phyloP scores from a whole-genome alignment of 2,888 invertebrate species.

The Eilema griseolum region DNA sequence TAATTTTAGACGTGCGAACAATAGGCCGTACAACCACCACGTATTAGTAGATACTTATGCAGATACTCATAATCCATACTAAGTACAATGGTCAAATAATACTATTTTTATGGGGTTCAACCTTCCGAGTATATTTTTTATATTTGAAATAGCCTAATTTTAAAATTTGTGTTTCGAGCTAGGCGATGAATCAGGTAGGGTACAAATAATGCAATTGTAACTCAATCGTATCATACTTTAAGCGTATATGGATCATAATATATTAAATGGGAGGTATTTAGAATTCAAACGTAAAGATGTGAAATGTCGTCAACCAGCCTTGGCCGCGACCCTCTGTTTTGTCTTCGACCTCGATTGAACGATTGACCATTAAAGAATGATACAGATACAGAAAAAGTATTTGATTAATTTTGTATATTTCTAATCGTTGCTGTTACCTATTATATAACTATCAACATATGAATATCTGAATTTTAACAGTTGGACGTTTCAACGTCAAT shows the following conservation, averaged over 20 bases:
- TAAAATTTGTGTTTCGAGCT: neutral
- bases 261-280: slow-evolving; percentile 32
- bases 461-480: too few species aligned
- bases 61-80: slow-evolving; percentile 32
- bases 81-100: slow-evolving; percentile 43
- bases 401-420: neutral
- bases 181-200: neutral
- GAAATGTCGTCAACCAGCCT: slow-evolving; percentile 51
- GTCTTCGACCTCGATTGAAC: slow-evolving; percentile 46
- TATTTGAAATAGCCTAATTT: neutral
- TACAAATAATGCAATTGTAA: neutral
- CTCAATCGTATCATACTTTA: neutral
- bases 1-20: slow-evolving; percentile 64
- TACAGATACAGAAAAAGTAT: neutral
- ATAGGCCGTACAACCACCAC: slow-evolving; percentile 65
- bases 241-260: too few species aligned
- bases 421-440: neutral
- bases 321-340: slow-evolving; percentile 50
- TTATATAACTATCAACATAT: too few species aligned
- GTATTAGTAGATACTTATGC: slow-evolving; percentile 49
- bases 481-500: too few species aligned
- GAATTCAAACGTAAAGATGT: slow-evolving; percentile 48
- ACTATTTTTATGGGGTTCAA: slow-evolving; percentile 16
- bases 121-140: neutral
- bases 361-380: slow-evolving; percentile 34